Base-by-base conservation (phyloP, 2,888 invertebrate genomes). In the Erebia aethiops region DNA sequence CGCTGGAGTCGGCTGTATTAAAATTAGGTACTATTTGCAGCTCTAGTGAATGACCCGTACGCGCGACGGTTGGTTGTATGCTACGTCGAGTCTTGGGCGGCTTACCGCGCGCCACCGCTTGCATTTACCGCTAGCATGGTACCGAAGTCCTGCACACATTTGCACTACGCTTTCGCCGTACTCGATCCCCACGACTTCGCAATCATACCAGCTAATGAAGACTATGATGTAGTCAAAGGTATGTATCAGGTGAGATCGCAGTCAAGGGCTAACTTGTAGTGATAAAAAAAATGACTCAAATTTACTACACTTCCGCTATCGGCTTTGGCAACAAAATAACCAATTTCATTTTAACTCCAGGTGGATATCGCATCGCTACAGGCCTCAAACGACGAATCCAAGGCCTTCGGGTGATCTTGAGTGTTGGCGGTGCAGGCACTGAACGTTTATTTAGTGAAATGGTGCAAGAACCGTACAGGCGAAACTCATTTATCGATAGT, bases 181-280 rank as follows among this genome's bases (percentile, higher is more conserved):
- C 87, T 97, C 74, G 96, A 97, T 80, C 95, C 96, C 0, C 94
- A 95, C 75, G 94, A 94, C 0, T 94, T 95, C 78, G 89, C 93
- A 14, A 89, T 97, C 26, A 90, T 94, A 58, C 94, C 96, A 0
- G 92, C 94, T 51, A 96, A 97, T 84, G 94, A 95, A 69, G 96
- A 96, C 80, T 96, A 95, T 78, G 97, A 97, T 80, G 86, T 96
- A 71, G 90, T 96, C 10, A 96, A 96, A 93, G 96, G 96, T 96
- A 77, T 69, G 65, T 63, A n/a, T 14, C 13, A n/a, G n/a, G n/a
- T n/a, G n/a, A n/a, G n/a, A n/a, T n/a, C n/a, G n/a, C n/a, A n/a
- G n/a, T n/a, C n/a, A n/a, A n/a, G n/a, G n/a, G n/a, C n/a, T n/a
- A n/a, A n/a, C n/a, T n/a, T n/a, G n/a, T n/a, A n/a, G n/a, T n/a